Conservation (phyloP, 2,797 vertebrate species). For the Enteromius paludinosus region DNA sequence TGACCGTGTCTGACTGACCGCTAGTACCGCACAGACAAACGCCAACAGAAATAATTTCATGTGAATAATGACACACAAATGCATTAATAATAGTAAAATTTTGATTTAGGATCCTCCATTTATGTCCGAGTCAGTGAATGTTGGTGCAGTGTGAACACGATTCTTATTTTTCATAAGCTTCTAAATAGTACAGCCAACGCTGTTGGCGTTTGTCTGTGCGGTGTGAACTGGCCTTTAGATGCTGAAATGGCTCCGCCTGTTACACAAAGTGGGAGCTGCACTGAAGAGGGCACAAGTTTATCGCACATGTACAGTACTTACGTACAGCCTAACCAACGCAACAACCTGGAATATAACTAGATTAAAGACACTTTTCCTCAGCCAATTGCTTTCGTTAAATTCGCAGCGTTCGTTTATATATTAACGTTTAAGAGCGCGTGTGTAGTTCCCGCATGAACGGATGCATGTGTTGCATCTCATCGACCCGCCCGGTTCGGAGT, state of each 20-base stretch:
- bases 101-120: too few relatives aligned
- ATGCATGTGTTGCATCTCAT: constrained; percentile 9
- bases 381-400: background rate
- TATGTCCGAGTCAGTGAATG: too few relatives aligned
- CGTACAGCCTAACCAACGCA: background rate
- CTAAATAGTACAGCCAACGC: too few relatives aligned
- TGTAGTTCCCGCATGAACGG: background rate
- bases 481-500: background rate
- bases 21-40: background rate
- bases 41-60: too few relatives aligned
- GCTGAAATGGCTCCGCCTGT: constrained; percentile 6
- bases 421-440: background rate
- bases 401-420: background rate
- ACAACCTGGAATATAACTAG: background rate
- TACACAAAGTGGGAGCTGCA: background rate
- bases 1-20: background rate
- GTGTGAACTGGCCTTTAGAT: background rate
- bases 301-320: background rate
- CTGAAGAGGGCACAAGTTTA: background rate
- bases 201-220: too few relatives aligned
- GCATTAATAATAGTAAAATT: too few relatives aligned
- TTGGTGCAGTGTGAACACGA: too few relatives aligned
- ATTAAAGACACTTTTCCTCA: background rate
- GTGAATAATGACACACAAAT: too few relatives aligned
- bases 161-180: too few relatives aligned